Evolutionary conservation across 2,113 vertebrate species (phyloP), one percentile per base, ranked within the genome.

Genomic region (Anoura caudifer): DNA sequence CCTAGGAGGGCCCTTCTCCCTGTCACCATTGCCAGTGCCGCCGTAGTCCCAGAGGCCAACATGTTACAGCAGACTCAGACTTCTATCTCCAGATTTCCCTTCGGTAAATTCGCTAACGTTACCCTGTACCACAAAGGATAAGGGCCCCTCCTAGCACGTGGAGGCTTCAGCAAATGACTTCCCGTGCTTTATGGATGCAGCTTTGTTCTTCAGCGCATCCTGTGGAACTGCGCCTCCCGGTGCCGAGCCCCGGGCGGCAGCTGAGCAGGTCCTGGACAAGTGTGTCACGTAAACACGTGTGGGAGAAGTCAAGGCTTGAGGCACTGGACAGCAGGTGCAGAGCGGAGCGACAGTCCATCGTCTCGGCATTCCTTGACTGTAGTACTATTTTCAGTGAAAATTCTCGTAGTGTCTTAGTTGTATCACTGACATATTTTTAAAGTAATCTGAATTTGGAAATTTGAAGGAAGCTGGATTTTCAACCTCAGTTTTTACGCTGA

Each of bases 361-460:
- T 81, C 26, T 79, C 50, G n/a, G 13, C 3, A 76, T 52, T 94
- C 16, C 90, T 82, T 56, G 16, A 19, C 79, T 79, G 79, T 0
- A 86, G 50, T 88, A 15, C 22, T 59, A 79, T 61, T 90, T 84
- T 84, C 67, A 56, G 9, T 10, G 56, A 26, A 10, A 59, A 80
- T 43, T 56, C 26, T 36, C 80, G 41, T 59, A 90, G 24, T 43
- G 4, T 76, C 13, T 88, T n/a, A 56, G 67, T 72, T 90, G 33
- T 31, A 72, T 61, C 33, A 86, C 22, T 84, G 41, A 75, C 50
- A 65, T 70, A 69, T 69, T 89, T 95, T 89, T 91, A 88, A 85
- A 9, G 15, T 70, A 63, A 63, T 24, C 9, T 67, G 69, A 90
- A 13, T 69, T 50, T 54, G 19, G 5, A 89, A 83, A 54, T 90